Evolutionary conservation across 2,113 vertebrate species (phyloP).

Genomic region (Nothocercus nigrocapillus): DNA sequence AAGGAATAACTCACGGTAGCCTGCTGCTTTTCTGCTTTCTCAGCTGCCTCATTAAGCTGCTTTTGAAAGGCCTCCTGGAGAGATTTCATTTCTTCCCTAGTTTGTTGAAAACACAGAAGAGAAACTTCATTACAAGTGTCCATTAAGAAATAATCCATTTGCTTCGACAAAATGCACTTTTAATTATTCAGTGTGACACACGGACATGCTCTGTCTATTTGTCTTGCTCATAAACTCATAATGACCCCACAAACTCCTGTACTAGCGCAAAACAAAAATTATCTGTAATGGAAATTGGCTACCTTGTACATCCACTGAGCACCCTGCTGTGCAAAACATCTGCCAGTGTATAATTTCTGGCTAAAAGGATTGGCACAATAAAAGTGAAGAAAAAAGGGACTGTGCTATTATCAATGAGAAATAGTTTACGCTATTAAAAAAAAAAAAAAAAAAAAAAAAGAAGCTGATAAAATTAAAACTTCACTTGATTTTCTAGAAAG

Average conservation of each 20-base stretch:
- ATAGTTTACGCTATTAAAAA: not conserved
- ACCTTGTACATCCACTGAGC: not conserved
- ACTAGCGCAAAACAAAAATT: not conserved
- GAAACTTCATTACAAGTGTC: constrained; percentile 34
- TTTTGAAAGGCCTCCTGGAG: constrained; percentile 95
- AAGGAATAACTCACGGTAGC: constrained; percentile 88
- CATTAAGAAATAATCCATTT: not conserved
- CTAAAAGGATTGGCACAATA: constrained; percentile 25
- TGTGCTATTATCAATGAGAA: not conserved
- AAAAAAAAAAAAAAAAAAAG: not conserved
- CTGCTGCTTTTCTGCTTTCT: constrained; percentile 94
- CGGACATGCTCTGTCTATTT: not conserved
- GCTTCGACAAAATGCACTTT: constrained; percentile 3
- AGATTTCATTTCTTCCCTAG: constrained; percentile 96
- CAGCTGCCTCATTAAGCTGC: constrained; percentile 93
- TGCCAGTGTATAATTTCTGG: constrained; percentile 1
- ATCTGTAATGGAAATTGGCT: not conserved
- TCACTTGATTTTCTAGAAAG: not conserved
- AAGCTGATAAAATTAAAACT: not conserved
- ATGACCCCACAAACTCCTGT: not conserved
- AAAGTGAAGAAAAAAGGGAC: not conserved
- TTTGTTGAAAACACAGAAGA: constrained; percentile 68
- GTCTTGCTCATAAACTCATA: not conserved
- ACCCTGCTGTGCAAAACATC: constrained; percentile 27
- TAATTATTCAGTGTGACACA: not conserved